Evolutionary conservation across 2,888 invertebrate species (phyloP).

Genomic region (Baccha elongata): DNA sequence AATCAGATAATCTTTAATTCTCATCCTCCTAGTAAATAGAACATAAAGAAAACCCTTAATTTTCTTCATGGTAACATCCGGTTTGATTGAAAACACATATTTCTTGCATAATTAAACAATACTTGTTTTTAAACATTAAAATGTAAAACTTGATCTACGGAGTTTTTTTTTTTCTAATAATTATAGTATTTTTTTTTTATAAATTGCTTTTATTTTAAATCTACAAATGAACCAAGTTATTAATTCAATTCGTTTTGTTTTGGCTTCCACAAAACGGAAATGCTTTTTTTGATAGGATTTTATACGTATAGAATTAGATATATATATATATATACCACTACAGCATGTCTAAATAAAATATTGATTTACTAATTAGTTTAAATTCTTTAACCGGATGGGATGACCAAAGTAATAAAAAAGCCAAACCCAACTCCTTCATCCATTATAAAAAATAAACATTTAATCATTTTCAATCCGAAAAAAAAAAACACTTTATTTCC

Average conservation of each 20-base stretch:
- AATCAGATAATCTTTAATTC: too few relatives aligned
- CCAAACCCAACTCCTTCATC: conserved; percentile 13
- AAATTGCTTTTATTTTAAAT: neutral
- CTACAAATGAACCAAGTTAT: conserved; percentile 14
- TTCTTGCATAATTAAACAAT: too few relatives aligned
- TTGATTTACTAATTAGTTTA: conserved; percentile 8
- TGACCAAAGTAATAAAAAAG: neutral
- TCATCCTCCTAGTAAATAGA: too few relatives aligned
- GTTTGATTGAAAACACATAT: too few relatives aligned
- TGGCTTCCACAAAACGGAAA: neutral
- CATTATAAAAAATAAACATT: conserved; percentile 30
- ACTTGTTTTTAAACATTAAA: too few relatives aligned
- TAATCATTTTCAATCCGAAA: conserved; percentile 17
- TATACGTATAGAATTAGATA: too few relatives aligned
- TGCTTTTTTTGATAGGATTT: conserved; percentile 14
- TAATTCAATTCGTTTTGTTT: conserved; percentile 2
- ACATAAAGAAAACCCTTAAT: too few relatives aligned
- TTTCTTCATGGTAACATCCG: too few relatives aligned
- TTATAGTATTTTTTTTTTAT: neutral
- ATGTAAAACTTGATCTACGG: too few relatives aligned
- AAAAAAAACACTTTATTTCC: conserved; percentile 21
- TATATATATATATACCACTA: too few relatives aligned
- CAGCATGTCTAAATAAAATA: neutral
- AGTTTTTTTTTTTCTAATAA: too few relatives aligned
- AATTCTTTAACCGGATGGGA: conserved; percentile 1